Evolutionary conservation across 2,888 invertebrate genomes (phyloP).

Genomic region (Lottia gigantea): DNA sequence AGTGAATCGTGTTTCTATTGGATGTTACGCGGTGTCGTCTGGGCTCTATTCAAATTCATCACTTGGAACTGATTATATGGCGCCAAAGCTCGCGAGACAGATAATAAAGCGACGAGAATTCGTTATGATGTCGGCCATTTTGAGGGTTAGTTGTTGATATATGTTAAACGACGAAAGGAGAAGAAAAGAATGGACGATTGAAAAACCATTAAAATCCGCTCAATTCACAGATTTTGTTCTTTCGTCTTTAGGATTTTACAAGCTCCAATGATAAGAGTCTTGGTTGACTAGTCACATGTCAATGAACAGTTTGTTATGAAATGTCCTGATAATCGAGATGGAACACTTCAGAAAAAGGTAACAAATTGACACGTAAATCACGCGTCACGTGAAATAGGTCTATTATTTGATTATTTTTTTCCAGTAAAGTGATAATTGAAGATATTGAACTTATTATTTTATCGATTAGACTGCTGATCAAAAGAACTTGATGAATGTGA

Average conservation of each 20-base stretch:
- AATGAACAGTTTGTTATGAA: not conserved
- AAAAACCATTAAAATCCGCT: slow-evolving; percentile 11
- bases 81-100: slow-evolving; percentile 7
- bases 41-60: not conserved
- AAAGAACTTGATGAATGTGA: not conserved
- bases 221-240: slow-evolving; percentile 6
- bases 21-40: slow-evolving; percentile 10
- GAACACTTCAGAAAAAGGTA: not conserved
- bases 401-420: not conserved
- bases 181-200: slow-evolving; percentile 8
- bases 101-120: slow-evolving; percentile 2
- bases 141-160: slow-evolving; percentile 5
- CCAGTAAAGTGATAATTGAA: not conserved
- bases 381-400: too few species aligned
- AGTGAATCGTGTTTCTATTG: slow-evolving; percentile 2
- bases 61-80: slow-evolving; percentile 11
- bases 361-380: slow-evolving; percentile 1
- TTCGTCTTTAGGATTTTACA: slow-evolving; percentile 7
- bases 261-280: not conserved
- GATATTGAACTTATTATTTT: not conserved
- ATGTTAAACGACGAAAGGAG: not conserved
- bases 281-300: slow-evolving; percentile 1
- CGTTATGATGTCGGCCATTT: slow-evolving; percentile 2
- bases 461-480: not conserved
- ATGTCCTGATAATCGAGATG: not conserved